A percentile compares a stretch with the other conserved stretches of the same genome.
Conservation (phyloP, 2,888 invertebrate genomes). For the Protonemura montana region DNA sequence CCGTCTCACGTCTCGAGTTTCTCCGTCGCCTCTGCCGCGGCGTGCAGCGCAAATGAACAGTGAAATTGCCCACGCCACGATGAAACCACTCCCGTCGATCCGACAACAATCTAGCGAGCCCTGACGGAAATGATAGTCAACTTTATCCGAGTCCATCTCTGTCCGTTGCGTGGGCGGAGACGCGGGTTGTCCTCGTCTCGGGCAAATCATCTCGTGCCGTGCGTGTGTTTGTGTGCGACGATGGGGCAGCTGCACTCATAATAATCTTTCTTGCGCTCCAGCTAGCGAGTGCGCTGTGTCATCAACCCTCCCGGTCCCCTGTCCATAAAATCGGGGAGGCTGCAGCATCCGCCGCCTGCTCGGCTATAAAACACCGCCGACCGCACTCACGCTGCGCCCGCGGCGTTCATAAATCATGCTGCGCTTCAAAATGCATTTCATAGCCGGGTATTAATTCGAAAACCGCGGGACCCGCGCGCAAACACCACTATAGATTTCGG, state of each 20-base stretch:
- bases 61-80: too few species aligned
- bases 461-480: neutral
- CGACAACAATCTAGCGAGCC: neutral
- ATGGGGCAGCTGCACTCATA: neutral
- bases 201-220: neutral
- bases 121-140: neutral
- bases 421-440: neutral
- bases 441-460: neutral
- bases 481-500: too few species aligned
- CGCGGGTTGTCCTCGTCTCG: neutral
- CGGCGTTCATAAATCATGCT: neutral
- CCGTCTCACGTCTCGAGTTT: too few species aligned
- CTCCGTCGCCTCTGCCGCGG: too few species aligned
- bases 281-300: neutral
- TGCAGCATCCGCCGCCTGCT: neutral
- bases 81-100: neutral
- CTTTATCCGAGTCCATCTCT: neutral
- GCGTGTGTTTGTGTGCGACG: neutral
- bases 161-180: neutral
- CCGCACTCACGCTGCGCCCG: neutral
- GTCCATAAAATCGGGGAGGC: neutral
- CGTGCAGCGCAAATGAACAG: too few species aligned
- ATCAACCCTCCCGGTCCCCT: neutral
- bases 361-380: neutral
- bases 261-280: neutral